Conservation (phyloP, 2,113 vertebrate genomes). For the Dromiciops gliroides region DNA sequence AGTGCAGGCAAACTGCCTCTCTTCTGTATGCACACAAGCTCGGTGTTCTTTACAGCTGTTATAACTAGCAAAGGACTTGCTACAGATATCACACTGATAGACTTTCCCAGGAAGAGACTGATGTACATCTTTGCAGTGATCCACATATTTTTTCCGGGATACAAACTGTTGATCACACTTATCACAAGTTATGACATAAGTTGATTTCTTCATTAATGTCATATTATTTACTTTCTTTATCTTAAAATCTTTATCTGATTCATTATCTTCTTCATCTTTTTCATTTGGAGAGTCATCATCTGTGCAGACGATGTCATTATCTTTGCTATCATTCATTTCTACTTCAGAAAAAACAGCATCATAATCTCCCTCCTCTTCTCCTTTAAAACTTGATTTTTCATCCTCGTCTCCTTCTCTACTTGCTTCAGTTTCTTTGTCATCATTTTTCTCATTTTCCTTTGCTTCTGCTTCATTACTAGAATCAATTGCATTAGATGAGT, state of each 20-base stretch:
- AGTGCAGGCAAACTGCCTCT: slow-evolving; percentile 80
- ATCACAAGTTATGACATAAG: slow-evolving; percentile 67
- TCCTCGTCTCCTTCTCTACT: slow-evolving; percentile 32
- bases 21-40: slow-evolving; percentile 76
- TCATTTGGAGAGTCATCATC: slow-evolving; percentile 21
- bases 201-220: neutral
- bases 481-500: neutral
- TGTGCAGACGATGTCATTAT: neutral
- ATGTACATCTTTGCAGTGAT: slow-evolving; percentile 77
- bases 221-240: slow-evolving; percentile 35
- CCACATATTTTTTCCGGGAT: slow-evolving; percentile 71
- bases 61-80: slow-evolving; percentile 77
- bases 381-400: slow-evolving; percentile 59
- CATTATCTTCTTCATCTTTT: neutral
- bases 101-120: slow-evolving; percentile 77
- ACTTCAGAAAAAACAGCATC: accelerated
- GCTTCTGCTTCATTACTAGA: neutral
- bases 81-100: slow-evolving; percentile 80
- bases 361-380: neutral
- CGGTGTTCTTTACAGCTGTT: slow-evolving; percentile 82
- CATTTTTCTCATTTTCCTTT: neutral
- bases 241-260: neutral
- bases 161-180: slow-evolving; percentile 78
- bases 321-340: neutral
- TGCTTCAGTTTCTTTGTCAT: slow-evolving; percentile 6